phyloP scores from a whole-genome alignment of 2,888 invertebrate species.

The Dysmachus trigonus region DNA sequence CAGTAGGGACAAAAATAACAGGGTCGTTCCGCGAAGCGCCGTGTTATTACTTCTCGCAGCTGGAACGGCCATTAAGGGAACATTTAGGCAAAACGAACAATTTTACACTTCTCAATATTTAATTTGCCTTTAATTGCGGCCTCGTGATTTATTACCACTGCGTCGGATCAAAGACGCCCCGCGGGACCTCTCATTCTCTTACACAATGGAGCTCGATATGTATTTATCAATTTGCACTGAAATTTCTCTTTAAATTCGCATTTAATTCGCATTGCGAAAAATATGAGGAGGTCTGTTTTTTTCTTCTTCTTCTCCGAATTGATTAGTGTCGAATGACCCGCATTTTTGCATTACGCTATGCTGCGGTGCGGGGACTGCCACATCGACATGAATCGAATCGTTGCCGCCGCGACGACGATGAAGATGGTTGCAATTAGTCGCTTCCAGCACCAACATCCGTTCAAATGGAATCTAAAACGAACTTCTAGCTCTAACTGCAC shows the following conservation, averaged over 20 bases:
- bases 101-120: constrained; percentile 1
- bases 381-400: background rate
- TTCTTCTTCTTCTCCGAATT: background rate
- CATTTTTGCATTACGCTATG: background rate
- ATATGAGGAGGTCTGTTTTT: background rate
- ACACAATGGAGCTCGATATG: background rate
- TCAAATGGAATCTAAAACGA: background rate
- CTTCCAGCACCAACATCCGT: background rate
- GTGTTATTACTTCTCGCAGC: background rate
- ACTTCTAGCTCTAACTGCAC: constrained; percentile 21
- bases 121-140: constrained; percentile 2
- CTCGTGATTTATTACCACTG: constrained; percentile 5
- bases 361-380: background rate
- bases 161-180: background rate
- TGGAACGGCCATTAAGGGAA: background rate
- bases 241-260: background rate
- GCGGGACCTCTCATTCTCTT: background rate
- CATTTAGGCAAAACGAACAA: constrained; percentile 1
- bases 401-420: background rate
- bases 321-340: background rate
- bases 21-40: background rate
- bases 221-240: background rate
- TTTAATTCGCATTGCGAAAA: background rate
- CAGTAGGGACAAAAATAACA: background rate
- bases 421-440: background rate